phyloP scores from a whole-genome alignment of 2,797 vertebrate genomes.

The Rhincodon typus region DNA sequence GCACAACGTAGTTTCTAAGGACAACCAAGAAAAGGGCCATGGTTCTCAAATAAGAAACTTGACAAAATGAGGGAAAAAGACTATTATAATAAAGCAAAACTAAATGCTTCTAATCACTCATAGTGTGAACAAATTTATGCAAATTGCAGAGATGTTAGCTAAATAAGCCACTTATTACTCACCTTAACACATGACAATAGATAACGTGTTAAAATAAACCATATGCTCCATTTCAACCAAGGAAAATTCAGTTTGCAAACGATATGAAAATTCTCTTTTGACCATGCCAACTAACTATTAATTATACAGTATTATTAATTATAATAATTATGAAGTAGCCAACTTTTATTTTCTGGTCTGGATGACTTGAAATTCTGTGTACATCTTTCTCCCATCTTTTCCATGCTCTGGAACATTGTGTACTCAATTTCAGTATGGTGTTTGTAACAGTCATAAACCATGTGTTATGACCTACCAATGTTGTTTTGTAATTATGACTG shows the following conservation, averaged over 20 bases:
- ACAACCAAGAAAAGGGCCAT: not conserved
- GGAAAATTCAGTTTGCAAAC: not conserved
- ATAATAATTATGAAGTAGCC: not conserved
- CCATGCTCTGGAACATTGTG: not conserved
- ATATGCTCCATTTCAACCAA: not conserved
- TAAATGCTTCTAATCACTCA: not conserved
- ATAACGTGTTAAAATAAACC: not conserved
- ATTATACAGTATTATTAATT: not conserved
- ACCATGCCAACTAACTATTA: not conserved
- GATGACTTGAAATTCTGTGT: not conserved
- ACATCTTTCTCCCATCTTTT: not conserved
- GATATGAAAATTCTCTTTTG: not conserved
- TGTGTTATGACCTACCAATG: not conserved
- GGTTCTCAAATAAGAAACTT: not conserved
- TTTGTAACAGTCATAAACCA: not conserved
- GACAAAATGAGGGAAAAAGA: not conserved
- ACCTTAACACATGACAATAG: not conserved
- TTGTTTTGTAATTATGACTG: not conserved
- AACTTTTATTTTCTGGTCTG: not conserved
- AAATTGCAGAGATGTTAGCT: not conserved
- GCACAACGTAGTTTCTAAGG: not conserved
- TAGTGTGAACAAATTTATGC: not conserved
- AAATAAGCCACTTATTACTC: not conserved
- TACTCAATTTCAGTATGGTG: not conserved
- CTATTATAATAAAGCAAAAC: not conserved